These are phyloP conservation scores for Channallabes apus DNA, from an alignment of 2,797 vertebrate genomes.

Conservation along the genomic window DNA sequence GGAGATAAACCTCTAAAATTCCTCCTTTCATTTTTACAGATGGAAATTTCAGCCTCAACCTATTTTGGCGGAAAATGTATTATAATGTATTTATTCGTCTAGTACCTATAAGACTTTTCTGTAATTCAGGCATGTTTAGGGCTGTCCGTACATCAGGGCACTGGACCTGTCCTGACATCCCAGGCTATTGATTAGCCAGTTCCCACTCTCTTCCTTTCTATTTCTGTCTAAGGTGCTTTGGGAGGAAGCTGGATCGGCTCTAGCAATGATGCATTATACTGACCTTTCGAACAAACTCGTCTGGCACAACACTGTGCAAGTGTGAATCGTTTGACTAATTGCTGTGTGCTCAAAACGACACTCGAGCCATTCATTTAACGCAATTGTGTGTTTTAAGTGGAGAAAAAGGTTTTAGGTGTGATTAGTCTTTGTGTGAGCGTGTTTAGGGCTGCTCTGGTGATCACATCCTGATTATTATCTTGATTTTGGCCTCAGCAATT, in stretches of 20 bases:
- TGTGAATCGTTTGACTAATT: conserved; percentile 44
- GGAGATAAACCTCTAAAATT: not conserved
- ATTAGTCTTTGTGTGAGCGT: conserved; percentile 14
- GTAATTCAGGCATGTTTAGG: not conserved
- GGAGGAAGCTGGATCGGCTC: conserved; percentile 20
- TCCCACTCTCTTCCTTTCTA: conserved; percentile 1
- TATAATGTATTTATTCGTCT: not conserved
- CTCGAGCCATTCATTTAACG: conserved; percentile 35
- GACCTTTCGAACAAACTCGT: conserved; percentile 39
- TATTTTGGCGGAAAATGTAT: not conserved
- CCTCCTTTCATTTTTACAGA: not conserved
- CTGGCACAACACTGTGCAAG: conserved; percentile 26
- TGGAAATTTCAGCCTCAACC: not conserved
- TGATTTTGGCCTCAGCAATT: conserved; percentile 36
- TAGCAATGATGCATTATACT: conserved; percentile 43
- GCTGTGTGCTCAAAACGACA: conserved; percentile 38
- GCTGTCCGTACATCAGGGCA: not conserved
- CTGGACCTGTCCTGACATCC: conserved; percentile 4
- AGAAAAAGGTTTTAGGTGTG: conserved; percentile 16
- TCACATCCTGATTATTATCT: conserved; percentile 12
- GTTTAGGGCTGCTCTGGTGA: not conserved
- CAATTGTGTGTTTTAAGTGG: conserved; percentile 21
- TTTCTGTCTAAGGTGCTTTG: conserved; percentile 2
- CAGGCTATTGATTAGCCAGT: conserved; percentile 24
- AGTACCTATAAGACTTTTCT: not conserved